Evolutionary conservation across 2,888 invertebrate genomes (phyloP).

Genomic region (Pelosia muscerda): DNA sequence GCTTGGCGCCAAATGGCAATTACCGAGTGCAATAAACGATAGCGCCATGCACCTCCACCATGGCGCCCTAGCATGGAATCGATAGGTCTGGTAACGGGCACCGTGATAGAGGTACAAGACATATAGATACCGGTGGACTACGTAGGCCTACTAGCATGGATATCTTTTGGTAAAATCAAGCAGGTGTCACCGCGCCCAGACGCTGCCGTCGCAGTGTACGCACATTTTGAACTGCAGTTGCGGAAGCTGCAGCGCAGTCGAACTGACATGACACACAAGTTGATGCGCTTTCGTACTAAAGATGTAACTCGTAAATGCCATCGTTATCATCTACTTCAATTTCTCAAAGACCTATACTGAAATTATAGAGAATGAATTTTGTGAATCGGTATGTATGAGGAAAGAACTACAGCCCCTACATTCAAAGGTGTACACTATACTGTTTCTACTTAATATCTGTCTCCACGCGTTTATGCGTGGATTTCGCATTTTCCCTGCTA

Average conservation of each 20-base stretch:
- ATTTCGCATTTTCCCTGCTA: no score
- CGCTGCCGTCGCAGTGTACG: background rate
- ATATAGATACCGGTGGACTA: background rate
- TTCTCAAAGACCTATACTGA: background rate
- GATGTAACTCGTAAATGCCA: background rate
- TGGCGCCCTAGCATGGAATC: background rate
- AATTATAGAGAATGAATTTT: background rate
- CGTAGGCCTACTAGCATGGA: background rate
- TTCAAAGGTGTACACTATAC: no score
- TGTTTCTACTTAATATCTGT: no score
- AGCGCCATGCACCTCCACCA: slow-evolving; percentile 21
- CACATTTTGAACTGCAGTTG: background rate
- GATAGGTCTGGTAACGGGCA: no score
- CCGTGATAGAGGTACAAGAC: background rate
- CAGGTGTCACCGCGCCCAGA: background rate
- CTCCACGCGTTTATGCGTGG: no score
- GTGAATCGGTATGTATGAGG: background rate
- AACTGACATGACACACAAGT: background rate
- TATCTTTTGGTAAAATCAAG: background rate
- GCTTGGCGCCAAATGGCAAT: slow-evolving; percentile 58
- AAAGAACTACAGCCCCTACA: no score
- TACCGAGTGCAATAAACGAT: slow-evolving; percentile 50
- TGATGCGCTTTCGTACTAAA: slow-evolving; percentile 1
- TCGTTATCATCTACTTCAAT: slow-evolving; percentile 13
- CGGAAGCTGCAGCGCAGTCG: slow-evolving; percentile 6